Evolutionary conservation across 1,140 invertebrate genomes (phyloP).

Genomic region (Ridgeia piscesae): DNA sequence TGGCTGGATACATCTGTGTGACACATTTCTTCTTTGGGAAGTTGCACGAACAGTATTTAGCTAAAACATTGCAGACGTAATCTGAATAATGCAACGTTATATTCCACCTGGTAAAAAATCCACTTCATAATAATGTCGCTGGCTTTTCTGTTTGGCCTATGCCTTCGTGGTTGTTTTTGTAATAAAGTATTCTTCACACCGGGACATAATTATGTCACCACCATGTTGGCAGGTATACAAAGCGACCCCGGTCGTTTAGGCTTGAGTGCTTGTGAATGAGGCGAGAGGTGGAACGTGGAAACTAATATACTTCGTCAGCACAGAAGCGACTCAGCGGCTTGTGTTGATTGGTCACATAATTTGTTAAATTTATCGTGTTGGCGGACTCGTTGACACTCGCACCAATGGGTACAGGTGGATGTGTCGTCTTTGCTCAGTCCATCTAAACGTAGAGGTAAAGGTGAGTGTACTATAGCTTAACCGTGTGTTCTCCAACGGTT

Average conservation of each 20-base stretch:
- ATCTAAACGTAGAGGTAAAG: background rate
- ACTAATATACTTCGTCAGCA: background rate
- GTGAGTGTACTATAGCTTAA: background rate
- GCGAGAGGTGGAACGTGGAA: background rate
- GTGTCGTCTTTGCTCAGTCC: background rate
- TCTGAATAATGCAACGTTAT: too few relatives aligned
- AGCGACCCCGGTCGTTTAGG: background rate
- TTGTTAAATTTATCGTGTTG: background rate
- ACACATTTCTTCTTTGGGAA: too few relatives aligned
- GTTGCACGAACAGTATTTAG: too few relatives aligned
- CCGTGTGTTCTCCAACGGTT: too few relatives aligned
- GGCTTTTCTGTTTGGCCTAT: too few relatives aligned
- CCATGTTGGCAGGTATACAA: background rate
- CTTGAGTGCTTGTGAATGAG: background rate
- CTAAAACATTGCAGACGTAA: too few relatives aligned
- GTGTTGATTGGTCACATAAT: background rate
- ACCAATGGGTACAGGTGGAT: background rate
- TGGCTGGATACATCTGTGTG: too few relatives aligned
- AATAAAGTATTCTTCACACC: background rate
- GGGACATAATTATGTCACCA: background rate
- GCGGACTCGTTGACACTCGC: background rate
- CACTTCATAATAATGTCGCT: too few relatives aligned
- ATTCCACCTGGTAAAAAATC: too few relatives aligned
- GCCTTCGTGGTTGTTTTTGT: too few relatives aligned
- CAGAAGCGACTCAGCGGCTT: background rate